Conservation (phyloP, 2,113 vertebrate species). For the Neodon shergylaensis region DNA sequence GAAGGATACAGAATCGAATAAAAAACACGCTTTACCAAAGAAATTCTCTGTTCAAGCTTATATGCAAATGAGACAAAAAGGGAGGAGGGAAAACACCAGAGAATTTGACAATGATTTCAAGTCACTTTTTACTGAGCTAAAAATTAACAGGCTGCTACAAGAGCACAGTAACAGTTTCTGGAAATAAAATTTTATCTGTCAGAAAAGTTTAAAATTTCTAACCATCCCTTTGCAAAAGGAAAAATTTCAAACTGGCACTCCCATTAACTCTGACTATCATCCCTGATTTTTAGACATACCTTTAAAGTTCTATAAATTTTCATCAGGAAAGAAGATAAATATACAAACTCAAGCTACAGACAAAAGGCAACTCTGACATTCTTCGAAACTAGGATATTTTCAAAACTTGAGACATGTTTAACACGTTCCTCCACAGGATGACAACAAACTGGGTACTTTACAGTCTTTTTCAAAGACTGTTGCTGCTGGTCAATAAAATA, state of each 20-base stretch:
- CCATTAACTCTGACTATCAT: conserved; percentile 59
- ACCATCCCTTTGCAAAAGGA: conserved; percentile 73
- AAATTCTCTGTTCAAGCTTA: conserved; percentile 93
- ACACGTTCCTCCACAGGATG: conserved; percentile 23
- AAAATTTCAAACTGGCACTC: conserved; percentile 79
- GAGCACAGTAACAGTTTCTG: conserved; percentile 66
- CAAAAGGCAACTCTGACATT: not conserved
- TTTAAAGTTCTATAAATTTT: conserved; percentile 47
- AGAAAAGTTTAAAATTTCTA: conserved; percentile 78
- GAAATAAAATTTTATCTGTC: conserved; percentile 75
- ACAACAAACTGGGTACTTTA: conserved; percentile 41
- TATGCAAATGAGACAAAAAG: conserved; percentile 91
- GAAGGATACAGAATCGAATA: conserved; percentile 79
- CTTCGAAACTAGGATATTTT: conserved; percentile 52
- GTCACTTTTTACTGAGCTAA: conserved; percentile 80
- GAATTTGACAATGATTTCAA: conserved; percentile 91
- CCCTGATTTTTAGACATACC: conserved; percentile 23
- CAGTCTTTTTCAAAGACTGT: conserved; percentile 26
- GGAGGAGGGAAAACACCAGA: conserved; percentile 81
- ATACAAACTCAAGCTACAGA: not conserved
- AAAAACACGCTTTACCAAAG: conserved; percentile 84
- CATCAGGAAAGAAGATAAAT: not conserved
- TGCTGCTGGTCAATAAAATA: conserved; percentile 13
- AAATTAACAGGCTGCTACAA: conserved; percentile 67
- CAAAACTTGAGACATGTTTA: conserved; percentile 49